Conservation (phyloP, 2,797 vertebrate species). For the Peromyscus melanophrys region DNA sequence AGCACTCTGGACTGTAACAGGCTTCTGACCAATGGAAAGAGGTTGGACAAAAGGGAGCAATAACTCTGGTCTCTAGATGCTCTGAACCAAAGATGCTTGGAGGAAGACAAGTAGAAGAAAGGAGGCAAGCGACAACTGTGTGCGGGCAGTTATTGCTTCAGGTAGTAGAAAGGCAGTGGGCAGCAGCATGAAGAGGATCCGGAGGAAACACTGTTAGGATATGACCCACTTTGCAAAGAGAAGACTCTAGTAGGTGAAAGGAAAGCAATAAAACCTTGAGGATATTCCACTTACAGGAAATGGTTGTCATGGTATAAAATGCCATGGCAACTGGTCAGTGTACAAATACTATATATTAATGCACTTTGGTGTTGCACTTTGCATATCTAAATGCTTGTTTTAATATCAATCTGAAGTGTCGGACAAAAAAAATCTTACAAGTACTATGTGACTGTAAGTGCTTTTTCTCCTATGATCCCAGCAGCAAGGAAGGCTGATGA, state of each 20-base stretch:
- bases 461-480: no score
- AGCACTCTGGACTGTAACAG: background rate
- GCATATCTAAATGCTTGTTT: background rate
- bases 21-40: background rate
- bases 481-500: no score
- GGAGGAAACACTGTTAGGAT: background rate
- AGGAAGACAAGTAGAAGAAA: background rate
- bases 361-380: background rate
- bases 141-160: background rate
- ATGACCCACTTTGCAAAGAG: background rate
- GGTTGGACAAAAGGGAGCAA: background rate
- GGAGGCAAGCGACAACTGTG: background rate
- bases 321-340: background rate
- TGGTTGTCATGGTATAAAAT: background rate
- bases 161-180: background rate
- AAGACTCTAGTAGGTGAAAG: background rate
- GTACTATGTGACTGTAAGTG: no score
- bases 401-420: background rate
- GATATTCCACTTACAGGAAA: background rate
- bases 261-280: background rate
- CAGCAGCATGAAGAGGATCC: background rate
- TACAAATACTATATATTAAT: background rate
- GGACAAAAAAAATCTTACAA: background rate
- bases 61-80: background rate
- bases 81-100: background rate